These are phyloP conservation scores for Thunnus maccoyii DNA, from an alignment of 2,113 vertebrate species.

Conservation along the genomic window DNA sequence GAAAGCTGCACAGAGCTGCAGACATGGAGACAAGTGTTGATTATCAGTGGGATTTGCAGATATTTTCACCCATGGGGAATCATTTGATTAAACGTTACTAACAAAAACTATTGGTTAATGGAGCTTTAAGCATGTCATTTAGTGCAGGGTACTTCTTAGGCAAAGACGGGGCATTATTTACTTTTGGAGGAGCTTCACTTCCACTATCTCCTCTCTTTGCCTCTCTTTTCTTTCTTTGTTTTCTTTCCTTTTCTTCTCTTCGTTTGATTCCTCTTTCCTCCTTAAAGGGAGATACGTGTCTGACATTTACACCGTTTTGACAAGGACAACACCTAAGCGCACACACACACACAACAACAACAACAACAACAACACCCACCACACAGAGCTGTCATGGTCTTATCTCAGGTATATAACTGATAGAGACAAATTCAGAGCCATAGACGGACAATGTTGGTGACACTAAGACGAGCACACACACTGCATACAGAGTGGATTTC, in stretches of 20 bases:
- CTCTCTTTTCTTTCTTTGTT: background rate
- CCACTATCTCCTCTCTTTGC: background rate
- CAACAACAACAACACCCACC: constrained; percentile 20
- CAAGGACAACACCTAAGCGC: constrained; percentile 32
- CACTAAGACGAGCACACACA: constrained; percentile 30
- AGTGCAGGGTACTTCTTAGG: background rate
- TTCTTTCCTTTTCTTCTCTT: background rate
- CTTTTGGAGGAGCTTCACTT: background rate
- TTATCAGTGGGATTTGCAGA: background rate
- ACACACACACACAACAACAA: constrained; percentile 21
- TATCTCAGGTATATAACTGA: constrained; percentile 60
- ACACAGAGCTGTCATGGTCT: constrained; percentile 42
- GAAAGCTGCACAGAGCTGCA: background rate
- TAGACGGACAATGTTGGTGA: constrained; percentile 44
- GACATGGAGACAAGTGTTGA: background rate
- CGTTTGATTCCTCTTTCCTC: background rate
- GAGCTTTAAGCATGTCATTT: background rate
- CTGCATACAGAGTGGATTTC: constrained; percentile 43
- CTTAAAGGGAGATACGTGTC: background rate
- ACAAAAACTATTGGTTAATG: background rate
- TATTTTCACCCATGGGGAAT: background rate
- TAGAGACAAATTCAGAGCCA: constrained; percentile 59
- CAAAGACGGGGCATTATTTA: background rate
- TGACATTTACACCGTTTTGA: constrained; percentile 56
- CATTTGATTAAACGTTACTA: background rate